A percentile compares a stretch with the other conserved stretches of the same genome.
Conservation (phyloP, 2,797 vertebrate species). For the Sebastes flavidus region DNA sequence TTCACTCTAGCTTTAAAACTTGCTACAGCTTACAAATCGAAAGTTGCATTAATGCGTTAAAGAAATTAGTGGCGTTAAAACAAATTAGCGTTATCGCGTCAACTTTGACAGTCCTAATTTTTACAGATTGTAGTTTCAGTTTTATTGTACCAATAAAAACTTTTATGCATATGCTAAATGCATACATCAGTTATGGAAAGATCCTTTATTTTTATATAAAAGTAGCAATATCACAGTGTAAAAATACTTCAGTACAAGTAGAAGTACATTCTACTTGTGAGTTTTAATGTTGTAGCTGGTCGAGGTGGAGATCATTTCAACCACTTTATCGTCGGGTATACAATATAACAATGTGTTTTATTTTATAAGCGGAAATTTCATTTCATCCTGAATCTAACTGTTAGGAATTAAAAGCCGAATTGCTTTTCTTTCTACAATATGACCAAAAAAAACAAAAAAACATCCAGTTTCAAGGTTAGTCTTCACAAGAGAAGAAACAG, state of each 20-base stretch:
- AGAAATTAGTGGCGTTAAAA: too few relatives aligned
- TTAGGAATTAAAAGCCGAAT: background rate
- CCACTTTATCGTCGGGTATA: background rate
- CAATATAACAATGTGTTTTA: background rate
- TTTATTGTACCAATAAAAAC: background rate
- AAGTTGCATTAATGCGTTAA: too few relatives aligned
- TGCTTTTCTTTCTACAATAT: background rate
- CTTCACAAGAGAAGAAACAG: background rate
- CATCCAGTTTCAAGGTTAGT: background rate
- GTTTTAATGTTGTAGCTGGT: background rate
- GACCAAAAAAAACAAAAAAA: background rate
- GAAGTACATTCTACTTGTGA: background rate
- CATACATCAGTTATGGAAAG: background rate
- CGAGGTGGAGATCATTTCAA: background rate
- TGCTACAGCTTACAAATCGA: too few relatives aligned
- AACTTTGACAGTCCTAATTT: too few relatives aligned
- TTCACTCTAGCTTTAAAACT: too few relatives aligned
- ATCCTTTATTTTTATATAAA: too few relatives aligned
- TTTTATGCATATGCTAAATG: background rate
- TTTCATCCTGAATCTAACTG: background rate
- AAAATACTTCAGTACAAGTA: background rate
- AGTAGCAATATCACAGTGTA: background rate
- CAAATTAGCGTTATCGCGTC: too few relatives aligned
- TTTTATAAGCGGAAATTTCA: background rate
- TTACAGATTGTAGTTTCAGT: background rate